Evolutionary conservation across 2,113 vertebrate genomes (phyloP).

Genomic region (Leucoraja erinaceus): DNA sequence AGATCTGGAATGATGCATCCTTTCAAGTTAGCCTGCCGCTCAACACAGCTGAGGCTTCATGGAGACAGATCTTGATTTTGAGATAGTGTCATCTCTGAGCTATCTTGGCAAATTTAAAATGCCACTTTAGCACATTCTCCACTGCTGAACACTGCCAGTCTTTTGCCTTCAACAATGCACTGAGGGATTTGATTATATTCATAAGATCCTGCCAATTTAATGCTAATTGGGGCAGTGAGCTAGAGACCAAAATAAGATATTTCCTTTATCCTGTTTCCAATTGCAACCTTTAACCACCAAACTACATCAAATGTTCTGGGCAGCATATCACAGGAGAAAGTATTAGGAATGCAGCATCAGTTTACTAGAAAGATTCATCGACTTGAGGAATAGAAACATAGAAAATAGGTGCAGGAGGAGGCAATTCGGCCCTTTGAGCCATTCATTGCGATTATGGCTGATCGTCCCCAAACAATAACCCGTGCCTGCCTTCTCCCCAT

Average conservation of each 20-base stretch:
- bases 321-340: too few species aligned
- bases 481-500: too few species aligned
- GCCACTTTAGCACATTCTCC: neutral
- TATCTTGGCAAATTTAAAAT: slow-evolving; percentile 3
- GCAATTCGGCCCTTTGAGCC: too few species aligned
- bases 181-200: neutral
- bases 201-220: neutral
- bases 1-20: neutral
- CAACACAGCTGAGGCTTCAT: neutral
- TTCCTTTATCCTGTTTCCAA: neutral
- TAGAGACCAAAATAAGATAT: neutral
- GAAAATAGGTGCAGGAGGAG: too few species aligned
- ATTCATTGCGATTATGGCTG: too few species aligned
- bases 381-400: too few species aligned
- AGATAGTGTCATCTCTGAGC: neutral
- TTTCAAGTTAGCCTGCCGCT: neutral
- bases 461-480: too few species aligned
- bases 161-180: neutral
- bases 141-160: neutral
- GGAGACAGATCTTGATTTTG: neutral
- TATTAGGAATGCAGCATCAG: too few species aligned
- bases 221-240: neutral
- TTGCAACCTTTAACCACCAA: neutral
- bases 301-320: neutral
- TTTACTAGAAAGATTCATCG: too few species aligned